Percentiles rank a stretch among this genome's conserved stretches.
These are phyloP conservation scores for Gallinago nigripennis DNA, from an alignment of 2,797 vertebrate species.

Conservation along the genomic window DNA sequence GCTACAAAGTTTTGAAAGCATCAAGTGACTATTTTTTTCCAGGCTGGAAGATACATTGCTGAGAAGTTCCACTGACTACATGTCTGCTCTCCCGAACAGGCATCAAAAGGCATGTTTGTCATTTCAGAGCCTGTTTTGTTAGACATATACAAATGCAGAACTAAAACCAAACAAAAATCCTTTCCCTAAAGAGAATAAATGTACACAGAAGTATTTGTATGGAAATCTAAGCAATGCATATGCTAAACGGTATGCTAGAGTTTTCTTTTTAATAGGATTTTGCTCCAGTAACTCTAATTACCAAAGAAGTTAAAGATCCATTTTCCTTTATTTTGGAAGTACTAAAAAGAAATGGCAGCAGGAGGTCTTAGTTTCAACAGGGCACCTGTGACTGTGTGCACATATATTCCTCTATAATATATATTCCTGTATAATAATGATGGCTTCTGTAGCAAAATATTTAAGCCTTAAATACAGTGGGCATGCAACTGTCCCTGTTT, in stretches of 20 bases:
- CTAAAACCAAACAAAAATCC: neutral
- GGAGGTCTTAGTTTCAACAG: neutral
- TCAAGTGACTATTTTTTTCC: neutral
- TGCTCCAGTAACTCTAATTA: neutral
- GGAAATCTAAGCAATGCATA: neutral
- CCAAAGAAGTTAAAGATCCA: neutral
- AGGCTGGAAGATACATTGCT: neutral
- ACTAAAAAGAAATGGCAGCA: neutral
- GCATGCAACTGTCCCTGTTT: neutral
- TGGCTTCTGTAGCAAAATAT: neutral
- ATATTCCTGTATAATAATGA: neutral
- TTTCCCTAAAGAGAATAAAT: too few species aligned
- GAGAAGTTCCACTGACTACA: neutral
- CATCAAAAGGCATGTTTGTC: neutral
- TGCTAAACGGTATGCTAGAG: neutral
- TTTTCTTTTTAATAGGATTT: neutral
- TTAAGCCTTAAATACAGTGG: neutral
- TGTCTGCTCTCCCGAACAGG: neutral
- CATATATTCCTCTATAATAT: neutral
- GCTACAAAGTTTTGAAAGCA: neutral
- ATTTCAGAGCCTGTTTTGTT: slow-evolving; percentile 11
- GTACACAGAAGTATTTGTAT: too few species aligned
- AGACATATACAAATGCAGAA: slow-evolving; percentile 12
- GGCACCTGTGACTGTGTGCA: neutral
- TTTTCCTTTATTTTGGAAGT: neutral